These are phyloP conservation scores for Urosaurus nigricauda DNA, from an alignment of 2,797 vertebrate species.

Conservation along the genomic window DNA sequence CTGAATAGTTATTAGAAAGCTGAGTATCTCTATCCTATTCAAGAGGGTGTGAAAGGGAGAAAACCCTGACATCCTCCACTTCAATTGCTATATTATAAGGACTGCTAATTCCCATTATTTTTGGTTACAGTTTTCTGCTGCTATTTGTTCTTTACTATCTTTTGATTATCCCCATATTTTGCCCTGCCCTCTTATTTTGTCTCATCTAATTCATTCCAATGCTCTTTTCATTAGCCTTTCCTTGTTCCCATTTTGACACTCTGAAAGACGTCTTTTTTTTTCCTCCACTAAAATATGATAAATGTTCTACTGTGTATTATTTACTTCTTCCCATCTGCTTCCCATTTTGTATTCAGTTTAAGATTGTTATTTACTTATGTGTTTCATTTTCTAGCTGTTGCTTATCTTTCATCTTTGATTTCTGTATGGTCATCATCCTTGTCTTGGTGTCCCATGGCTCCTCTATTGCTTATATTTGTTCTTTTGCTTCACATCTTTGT, in stretches of 20 bases:
- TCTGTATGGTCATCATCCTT: neutral
- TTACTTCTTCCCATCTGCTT: neutral
- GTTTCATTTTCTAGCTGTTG: neutral
- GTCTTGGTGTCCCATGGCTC: neutral
- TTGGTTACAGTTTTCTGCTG: neutral
- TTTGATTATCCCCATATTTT: neutral
- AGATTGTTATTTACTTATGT: slow-evolving; percentile 2
- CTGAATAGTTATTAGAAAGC: too few relatives aligned
- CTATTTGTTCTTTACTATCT: neutral
- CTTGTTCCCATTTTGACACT: neutral
- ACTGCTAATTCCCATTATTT: neutral
- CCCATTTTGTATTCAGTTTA: slow-evolving; percentile 1
- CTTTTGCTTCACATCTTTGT: neutral
- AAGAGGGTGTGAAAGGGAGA: too few relatives aligned
- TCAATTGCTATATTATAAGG: too few relatives aligned
- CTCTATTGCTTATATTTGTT: neutral
- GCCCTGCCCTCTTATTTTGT: neutral
- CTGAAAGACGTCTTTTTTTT: neutral
- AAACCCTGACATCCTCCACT: too few relatives aligned
- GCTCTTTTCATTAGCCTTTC: neutral
- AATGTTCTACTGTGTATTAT: neutral
- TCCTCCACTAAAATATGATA: neutral
- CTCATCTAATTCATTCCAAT: neutral
- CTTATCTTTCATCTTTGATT: neutral
- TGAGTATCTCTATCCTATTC: too few relatives aligned